A percentile compares a stretch with the other conserved stretches of the same genome.
Conservation (phyloP, 2,888 invertebrate genomes). For the Volucella inanis region DNA sequence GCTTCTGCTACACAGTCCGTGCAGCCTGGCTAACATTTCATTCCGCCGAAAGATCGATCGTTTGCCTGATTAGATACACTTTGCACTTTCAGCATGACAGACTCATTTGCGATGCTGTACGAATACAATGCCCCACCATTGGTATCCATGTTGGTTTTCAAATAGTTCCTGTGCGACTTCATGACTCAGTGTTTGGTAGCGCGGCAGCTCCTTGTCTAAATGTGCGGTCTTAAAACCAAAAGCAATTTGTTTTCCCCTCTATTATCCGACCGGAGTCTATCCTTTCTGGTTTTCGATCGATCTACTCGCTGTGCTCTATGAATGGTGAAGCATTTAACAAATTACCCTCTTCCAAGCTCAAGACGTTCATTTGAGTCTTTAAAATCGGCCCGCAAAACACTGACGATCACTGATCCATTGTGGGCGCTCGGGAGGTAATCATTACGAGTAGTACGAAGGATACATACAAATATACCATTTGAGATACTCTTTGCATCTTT, state of each 20-base stretch:
- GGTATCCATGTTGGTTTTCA: conserved; percentile 4
- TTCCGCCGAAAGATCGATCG: conserved; percentile 63
- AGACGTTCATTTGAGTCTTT: conserved; percentile 19
- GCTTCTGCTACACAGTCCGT: conserved; percentile 41
- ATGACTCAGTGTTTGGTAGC: conserved; percentile 3
- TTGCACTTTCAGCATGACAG: conserved; percentile 67
- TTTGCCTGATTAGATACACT: conserved; percentile 67
- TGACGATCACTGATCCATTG: conserved; percentile 47
- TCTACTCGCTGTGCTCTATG: conserved; percentile 36
- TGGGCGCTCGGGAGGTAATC: conserved; percentile 59
- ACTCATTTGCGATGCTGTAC: conserved; percentile 55
- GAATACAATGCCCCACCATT: conserved; percentile 17
- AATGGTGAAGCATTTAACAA: conserved; percentile 50
- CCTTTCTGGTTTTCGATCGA: not conserved
- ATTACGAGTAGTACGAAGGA: conserved; percentile 48
- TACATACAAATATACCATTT: conserved; percentile 1
- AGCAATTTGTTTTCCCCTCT: conserved; percentile 27
- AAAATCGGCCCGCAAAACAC: conserved; percentile 8
- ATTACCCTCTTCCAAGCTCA: conserved; percentile 34
- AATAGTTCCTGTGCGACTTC: conserved; percentile 11
- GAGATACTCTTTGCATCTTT: conserved; percentile 33
- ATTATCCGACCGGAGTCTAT: not conserved
- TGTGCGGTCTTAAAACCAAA: conserved; percentile 20
- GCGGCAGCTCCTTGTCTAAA: conserved; percentile 13
- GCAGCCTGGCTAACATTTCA: conserved; percentile 56